phyloP scores from a whole-genome alignment of 2,797 vertebrate genomes.

The Pantherophis vulpinus region DNA sequence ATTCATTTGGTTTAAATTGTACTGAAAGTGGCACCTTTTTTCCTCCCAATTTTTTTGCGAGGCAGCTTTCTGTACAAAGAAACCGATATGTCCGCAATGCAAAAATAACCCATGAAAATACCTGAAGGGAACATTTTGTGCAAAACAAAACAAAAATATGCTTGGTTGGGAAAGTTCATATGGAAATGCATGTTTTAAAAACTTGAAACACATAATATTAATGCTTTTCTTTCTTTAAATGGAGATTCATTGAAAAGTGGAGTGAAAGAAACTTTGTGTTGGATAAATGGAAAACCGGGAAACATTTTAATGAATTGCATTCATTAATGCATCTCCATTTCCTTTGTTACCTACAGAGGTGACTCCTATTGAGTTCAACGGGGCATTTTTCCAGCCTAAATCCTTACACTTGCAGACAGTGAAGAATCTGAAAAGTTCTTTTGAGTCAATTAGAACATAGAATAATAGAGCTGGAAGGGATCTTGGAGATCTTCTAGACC shows the following conservation, averaged over 20 bases:
- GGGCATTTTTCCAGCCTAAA: background rate
- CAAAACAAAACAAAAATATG: background rate
- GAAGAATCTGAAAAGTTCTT: background rate
- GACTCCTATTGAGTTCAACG: background rate
- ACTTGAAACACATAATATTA: background rate
- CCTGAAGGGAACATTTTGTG: background rate
- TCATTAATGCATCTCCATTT: background rate
- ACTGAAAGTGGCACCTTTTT: background rate
- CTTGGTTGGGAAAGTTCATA: background rate
- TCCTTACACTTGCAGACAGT: slow-evolving; percentile 12
- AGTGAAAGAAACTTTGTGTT: background rate
- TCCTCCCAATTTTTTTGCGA: background rate
- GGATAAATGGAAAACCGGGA: background rate
- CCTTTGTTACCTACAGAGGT: background rate
- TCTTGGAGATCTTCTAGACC: background rate
- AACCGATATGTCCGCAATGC: background rate
- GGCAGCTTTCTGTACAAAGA: background rate
- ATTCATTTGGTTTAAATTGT: background rate
- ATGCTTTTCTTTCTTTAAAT: background rate
- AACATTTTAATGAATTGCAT: background rate
- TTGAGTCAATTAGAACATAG: background rate
- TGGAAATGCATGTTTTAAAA: background rate
- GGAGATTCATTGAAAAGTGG: background rate
- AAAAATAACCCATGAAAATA: background rate
- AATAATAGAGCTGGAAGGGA: background rate